Evolutionary conservation across 2,113 vertebrate genomes (phyloP).

Genomic region (Herpailurus yagouaroundi): DNA sequence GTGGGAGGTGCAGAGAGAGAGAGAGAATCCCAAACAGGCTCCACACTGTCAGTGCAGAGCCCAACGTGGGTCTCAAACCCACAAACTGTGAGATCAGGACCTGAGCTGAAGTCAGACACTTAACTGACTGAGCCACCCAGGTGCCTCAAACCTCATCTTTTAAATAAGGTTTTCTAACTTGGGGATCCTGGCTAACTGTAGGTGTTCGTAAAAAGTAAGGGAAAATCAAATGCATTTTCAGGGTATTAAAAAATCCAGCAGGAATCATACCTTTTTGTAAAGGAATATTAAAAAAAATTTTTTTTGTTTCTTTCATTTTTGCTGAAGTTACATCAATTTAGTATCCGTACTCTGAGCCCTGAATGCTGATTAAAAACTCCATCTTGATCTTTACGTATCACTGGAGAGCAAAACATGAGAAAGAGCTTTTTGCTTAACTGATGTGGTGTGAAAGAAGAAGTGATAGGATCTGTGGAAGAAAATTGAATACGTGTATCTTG

Average conservation of each 20-base stretch:
- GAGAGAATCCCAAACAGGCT: too few relatives aligned
- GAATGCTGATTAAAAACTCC: background rate
- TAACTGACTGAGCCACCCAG: too few relatives aligned
- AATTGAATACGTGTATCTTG: background rate
- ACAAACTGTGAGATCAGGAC: too few relatives aligned
- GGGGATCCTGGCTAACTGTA: background rate
- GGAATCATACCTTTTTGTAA: background rate
- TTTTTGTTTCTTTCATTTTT: background rate
- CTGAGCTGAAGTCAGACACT: too few relatives aligned
- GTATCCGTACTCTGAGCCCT: background rate
- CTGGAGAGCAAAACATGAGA: background rate
- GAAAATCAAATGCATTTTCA: background rate
- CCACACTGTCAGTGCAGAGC: too few relatives aligned
- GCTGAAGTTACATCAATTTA: background rate
- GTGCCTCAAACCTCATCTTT: background rate
- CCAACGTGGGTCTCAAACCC: too few relatives aligned
- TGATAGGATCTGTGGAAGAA: background rate
- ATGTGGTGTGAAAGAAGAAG: background rate
- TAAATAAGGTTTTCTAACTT: background rate
- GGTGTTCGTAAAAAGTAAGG: background rate
- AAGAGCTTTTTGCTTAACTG: slow-evolving; percentile 11
- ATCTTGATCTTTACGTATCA: background rate
- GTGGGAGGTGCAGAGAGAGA: too few relatives aligned
- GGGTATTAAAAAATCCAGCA: background rate
- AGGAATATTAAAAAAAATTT: background rate